Evolutionary conservation across 2,888 invertebrate genomes (phyloP).

Genomic region (Lottia scabra): DNA sequence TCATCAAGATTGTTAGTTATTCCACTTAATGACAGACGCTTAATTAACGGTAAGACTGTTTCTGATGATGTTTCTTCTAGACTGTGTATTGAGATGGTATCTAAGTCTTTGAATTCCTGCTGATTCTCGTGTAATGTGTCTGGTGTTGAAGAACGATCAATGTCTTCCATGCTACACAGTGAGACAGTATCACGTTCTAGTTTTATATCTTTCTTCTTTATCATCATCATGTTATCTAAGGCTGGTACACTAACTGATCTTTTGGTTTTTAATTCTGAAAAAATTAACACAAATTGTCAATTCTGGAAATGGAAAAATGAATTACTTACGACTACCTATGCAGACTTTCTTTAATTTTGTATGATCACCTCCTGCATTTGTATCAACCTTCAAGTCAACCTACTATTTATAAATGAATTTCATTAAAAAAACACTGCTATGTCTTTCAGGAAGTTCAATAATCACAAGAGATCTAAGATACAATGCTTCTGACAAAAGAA

Average conservation of each 20-base stretch:
- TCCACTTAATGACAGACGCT: slow-evolving; percentile 31
- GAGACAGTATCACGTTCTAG: neutral
- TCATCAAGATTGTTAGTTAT: slow-evolving; percentile 5
- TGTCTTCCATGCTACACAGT: neutral
- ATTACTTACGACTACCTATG: no score
- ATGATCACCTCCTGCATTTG: no score
- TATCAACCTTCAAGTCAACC: no score
- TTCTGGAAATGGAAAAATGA: no score
- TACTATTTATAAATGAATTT: no score
- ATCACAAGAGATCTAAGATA: no score
- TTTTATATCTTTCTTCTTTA: neutral
- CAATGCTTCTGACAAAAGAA: no score
- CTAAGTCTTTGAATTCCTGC: neutral
- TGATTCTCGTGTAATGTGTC: neutral
- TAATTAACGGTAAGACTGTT: slow-evolving; percentile 30
- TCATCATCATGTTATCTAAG: neutral
- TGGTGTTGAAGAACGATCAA: neutral
- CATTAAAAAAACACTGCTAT: no score
- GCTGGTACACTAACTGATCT: neutral
- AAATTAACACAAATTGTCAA: neutral
- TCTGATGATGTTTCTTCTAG: slow-evolving; percentile 7
- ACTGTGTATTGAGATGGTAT: neutral
- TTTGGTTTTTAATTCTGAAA: neutral
- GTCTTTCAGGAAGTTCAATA: no score
- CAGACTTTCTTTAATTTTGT: no score